Conservation (phyloP, 1,140 invertebrate genomes). For the Cheumatopsyche charites region DNA sequence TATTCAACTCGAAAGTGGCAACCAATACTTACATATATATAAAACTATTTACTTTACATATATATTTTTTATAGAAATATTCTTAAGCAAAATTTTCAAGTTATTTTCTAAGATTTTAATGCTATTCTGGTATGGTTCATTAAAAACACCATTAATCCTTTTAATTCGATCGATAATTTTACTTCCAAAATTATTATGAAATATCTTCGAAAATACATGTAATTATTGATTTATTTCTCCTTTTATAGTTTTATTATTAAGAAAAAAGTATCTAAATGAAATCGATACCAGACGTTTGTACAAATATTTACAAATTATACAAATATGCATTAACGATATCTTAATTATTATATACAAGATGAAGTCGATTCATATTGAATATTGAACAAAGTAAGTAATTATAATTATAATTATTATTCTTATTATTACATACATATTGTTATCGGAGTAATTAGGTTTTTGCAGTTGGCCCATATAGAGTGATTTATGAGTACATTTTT, state of each 20-base stretch:
- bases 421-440: constrained; percentile 14
- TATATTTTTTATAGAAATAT: constrained; percentile 26
- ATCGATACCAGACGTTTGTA: constrained; percentile 23
- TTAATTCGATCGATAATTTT: no score
- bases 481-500: constrained; percentile 28
- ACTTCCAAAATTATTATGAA: no score
- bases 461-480: constrained; percentile 30
- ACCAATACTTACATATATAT: constrained; percentile 1
- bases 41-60: constrained; percentile 13
- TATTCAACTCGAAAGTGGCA: background rate
- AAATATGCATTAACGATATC: constrained; percentile 30
- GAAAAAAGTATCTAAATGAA: constrained; percentile 6
- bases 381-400: constrained; percentile 31
- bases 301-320: constrained; percentile 34
- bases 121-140: no score
- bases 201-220: no score
- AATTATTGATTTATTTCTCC: no score
- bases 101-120: no score
- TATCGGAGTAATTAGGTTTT: constrained; percentile 24
- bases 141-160: no score
- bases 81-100: constrained; percentile 11
- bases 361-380: constrained; percentile 36
- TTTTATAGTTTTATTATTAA: no score
- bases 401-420: background rate
- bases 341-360: constrained; percentile 32